A percentile compares a stretch with the other conserved stretches of the same genome.
phyloP scores from a whole-genome alignment of 2,888 invertebrate species.

The Spilarctia lutea region DNA sequence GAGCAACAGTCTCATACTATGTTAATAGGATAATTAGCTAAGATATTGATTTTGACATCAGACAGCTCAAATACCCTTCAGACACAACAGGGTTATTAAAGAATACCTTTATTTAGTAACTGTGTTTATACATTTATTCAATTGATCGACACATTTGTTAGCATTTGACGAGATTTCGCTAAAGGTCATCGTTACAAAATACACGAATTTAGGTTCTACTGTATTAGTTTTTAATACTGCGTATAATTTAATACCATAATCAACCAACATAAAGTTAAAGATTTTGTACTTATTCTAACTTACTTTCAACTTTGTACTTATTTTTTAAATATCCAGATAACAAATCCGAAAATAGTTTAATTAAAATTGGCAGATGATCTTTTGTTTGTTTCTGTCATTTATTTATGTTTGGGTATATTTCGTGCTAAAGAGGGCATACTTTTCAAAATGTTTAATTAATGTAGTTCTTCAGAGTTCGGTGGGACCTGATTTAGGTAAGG shows the following conservation, averaged over 20 bases:
- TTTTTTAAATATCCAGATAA: too few species aligned
- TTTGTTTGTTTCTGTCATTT: background rate
- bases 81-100: conserved; percentile 10
- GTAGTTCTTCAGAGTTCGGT: background rate
- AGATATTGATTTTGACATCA: conserved; percentile 19
- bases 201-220: background rate
- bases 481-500: background rate
- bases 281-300: too few species aligned
- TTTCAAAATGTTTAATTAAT: background rate
- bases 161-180: background rate
- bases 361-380: background rate
- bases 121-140: background rate
- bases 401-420: background rate
- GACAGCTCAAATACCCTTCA: conserved; percentile 9
- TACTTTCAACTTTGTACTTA: too few species aligned
- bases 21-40: conserved; percentile 29
- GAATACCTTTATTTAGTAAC: background rate
- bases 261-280: too few species aligned
- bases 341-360: too few species aligned
- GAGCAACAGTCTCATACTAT: conserved; percentile 39
- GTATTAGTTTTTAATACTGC: too few species aligned
- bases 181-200: background rate
- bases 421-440: background rate
- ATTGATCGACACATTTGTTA: background rate
- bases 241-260: too few species aligned